Conservation (phyloP, 2,888 invertebrate genomes). For the Dorcus parallelipipedus region DNA sequence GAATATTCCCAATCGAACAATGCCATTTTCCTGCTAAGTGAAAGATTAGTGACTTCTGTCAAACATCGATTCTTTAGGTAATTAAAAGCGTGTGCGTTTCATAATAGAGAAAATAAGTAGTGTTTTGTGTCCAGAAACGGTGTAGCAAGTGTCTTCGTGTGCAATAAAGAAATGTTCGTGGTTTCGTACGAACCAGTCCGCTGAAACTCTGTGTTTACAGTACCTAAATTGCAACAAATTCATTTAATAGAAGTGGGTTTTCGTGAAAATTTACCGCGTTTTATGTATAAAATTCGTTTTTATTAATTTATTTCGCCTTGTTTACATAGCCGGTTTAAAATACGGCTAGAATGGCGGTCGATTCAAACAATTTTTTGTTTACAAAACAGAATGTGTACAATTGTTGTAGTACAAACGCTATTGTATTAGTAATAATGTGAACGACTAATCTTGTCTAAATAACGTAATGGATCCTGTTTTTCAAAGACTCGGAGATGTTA, state of each 20-base stretch:
- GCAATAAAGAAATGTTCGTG: no score
- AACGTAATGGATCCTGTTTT: slow-evolving; percentile 53
- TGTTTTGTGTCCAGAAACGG: no score
- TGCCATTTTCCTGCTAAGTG: slow-evolving; percentile 15
- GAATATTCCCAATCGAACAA: slow-evolving; percentile 27
- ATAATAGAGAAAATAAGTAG: no score
- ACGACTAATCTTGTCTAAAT: slow-evolving; percentile 6
- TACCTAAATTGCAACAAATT: no score
- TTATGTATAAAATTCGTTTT: background rate
- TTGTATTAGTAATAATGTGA: slow-evolving; percentile 8
- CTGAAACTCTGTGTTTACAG: no score
- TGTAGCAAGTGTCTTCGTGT: no score
- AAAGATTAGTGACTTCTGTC: slow-evolving; percentile 1
- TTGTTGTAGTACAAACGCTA: slow-evolving; percentile 3
- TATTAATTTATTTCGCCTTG: slow-evolving; percentile 6
- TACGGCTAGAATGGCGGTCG: slow-evolving; percentile 35
- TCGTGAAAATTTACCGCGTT: no score
- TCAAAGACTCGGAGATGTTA: slow-evolving; percentile 59
- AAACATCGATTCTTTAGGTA: background rate
- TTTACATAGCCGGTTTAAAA: slow-evolving; percentile 34
- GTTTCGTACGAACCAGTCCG: no score
- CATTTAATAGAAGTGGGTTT: no score
- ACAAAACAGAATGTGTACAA: slow-evolving; percentile 9
- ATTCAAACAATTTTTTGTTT: slow-evolving; percentile 31
- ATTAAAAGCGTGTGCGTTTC: background rate